phyloP scores from a whole-genome alignment of 2,113 vertebrate genomes.

The Asarcornis scutulata region DNA sequence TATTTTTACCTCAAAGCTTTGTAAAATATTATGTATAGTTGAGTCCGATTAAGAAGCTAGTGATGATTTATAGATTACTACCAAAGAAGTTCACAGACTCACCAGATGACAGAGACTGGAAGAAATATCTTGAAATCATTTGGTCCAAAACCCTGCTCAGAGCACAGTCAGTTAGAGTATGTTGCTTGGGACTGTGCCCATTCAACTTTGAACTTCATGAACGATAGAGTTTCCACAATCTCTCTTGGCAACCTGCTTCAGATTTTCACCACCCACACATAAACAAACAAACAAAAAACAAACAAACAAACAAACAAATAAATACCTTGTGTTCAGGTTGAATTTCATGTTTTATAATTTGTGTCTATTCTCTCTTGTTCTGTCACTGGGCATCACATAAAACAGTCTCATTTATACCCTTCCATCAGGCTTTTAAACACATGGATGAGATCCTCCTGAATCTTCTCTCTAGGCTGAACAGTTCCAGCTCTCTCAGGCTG shows the following conservation, averaged over 20 bases:
- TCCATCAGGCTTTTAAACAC: background rate
- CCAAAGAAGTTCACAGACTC: background rate
- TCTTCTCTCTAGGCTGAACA: background rate
- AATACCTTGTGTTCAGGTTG: too few relatives aligned
- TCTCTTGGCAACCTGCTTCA: background rate
- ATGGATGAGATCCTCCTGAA: background rate
- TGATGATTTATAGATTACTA: background rate
- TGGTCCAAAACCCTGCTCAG: background rate
- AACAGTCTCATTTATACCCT: background rate
- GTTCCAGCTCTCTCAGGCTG: background rate
- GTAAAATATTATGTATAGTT: background rate
- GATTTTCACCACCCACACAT: background rate
- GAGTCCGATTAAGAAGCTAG: background rate
- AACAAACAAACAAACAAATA: background rate
- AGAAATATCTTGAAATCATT: background rate
- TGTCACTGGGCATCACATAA: background rate
- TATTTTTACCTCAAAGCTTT: background rate
- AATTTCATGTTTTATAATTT: too few relatives aligned
- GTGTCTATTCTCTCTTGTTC: background rate
- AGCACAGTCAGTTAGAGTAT: background rate
- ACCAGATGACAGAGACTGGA: background rate
- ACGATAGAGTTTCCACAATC: background rate
- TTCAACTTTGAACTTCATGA: background rate
- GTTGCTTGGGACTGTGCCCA: background rate
- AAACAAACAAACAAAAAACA: background rate